Conservation (phyloP, 1,140 invertebrate genomes). For the Drosophila pandora region DNA sequence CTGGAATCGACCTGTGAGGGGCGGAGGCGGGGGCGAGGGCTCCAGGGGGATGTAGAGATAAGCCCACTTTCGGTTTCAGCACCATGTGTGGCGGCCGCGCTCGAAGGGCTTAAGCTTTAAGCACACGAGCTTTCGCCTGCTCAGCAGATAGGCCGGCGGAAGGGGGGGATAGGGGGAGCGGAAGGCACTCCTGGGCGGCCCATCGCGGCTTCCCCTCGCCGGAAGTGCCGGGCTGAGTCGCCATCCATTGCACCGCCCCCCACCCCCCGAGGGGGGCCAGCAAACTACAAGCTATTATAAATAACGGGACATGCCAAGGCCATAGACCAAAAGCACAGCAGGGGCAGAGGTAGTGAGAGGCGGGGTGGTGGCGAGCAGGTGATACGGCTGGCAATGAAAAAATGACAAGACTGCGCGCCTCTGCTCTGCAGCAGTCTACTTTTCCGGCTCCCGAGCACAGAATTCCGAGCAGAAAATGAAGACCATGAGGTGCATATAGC, state of each 20-base stretch:
- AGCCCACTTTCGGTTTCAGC: constrained; percentile 41
- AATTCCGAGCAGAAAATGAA: constrained; percentile 12
- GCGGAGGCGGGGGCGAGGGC: too few relatives aligned
- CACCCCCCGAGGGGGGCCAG: too few relatives aligned
- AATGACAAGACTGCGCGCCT: neutral
- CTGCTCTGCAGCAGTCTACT: too few relatives aligned
- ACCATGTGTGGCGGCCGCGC: constrained; percentile 16
- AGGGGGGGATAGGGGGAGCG: neutral
- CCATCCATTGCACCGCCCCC: too few relatives aligned
- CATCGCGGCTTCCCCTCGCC: too few relatives aligned
- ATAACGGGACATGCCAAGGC: constrained; percentile 28
- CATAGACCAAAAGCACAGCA: neutral
- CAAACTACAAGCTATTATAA: constrained; percentile 12
- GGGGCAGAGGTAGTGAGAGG: neutral
- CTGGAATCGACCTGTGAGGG: too few relatives aligned
- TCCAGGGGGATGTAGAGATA: constrained; percentile 6
- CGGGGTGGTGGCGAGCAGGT: constrained; percentile 17
- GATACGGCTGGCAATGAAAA: constrained; percentile 14
- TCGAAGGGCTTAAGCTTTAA: constrained; percentile 39
- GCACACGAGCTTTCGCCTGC: constrained; percentile 14
- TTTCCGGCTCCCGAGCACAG: too few relatives aligned
- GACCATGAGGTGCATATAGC: too few relatives aligned
- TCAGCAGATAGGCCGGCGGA: neutral
- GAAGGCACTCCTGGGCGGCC: neutral
- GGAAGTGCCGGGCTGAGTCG: too few relatives aligned